A percentile compares a stretch with the other conserved stretches of the same genome.
Evolutionary conservation across 2,113 vertebrate genomes (phyloP).

Genomic region (Percopsis transmontana): DNA sequence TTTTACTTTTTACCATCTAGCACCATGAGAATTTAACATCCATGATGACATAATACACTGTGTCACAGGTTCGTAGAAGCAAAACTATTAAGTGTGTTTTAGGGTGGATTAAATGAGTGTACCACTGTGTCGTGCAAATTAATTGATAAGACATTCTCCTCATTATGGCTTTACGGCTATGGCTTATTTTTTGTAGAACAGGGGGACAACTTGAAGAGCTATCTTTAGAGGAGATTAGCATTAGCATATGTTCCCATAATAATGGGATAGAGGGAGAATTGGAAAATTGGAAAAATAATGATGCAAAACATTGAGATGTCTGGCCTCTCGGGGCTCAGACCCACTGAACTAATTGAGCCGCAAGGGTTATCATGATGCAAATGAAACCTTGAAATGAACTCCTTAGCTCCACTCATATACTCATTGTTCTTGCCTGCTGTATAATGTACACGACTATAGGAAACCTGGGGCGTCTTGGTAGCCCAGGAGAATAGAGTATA

Average conservation of each 20-base stretch:
- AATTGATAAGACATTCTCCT: background rate
- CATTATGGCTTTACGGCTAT: background rate
- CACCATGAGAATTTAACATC: too few relatives aligned
- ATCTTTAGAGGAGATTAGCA: background rate
- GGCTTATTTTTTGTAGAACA: background rate
- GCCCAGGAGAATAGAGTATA: background rate
- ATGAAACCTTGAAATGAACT: slow-evolving; percentile 34
- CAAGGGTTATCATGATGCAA: slow-evolving; percentile 42
- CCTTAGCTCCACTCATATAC: slow-evolving; percentile 30
- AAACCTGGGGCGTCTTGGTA: background rate
- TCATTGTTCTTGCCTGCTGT: slow-evolving; percentile 21
- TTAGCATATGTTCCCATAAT: slow-evolving; percentile 27
- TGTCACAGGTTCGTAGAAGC: too few relatives aligned
- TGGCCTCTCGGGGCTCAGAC: background rate
- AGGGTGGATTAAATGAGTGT: too few relatives aligned
- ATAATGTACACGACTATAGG: background rate
- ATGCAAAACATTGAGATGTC: background rate
- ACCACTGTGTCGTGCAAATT: background rate
- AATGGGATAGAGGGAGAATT: background rate
- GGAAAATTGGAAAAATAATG: background rate
- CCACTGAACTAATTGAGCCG: slow-evolving; percentile 39
- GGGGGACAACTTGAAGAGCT: background rate
- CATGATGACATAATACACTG: too few relatives aligned
- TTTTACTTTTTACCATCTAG: too few relatives aligned
- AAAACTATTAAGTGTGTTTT: too few relatives aligned